phyloP scores from a whole-genome alignment of 2,888 invertebrate species.

The Abrostola triplasia region DNA sequence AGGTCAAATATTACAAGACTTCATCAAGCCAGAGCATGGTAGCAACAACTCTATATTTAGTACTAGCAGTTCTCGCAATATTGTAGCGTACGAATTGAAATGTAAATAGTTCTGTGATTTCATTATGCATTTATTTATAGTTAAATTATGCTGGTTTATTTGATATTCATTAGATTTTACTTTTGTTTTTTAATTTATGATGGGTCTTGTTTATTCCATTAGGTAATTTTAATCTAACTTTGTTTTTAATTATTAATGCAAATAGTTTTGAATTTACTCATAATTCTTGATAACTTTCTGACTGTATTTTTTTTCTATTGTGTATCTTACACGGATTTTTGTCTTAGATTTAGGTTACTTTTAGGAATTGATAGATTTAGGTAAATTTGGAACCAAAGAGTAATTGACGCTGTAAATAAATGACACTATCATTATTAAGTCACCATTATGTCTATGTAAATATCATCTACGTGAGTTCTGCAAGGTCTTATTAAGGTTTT shows the following conservation, averaged over 20 bases:
- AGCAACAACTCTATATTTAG: conserved; percentile 55
- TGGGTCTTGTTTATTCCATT: background rate
- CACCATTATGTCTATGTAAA: conserved; percentile 36
- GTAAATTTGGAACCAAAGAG: conserved; percentile 56
- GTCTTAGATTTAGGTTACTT: conserved; percentile 40
- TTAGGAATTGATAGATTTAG: conserved; percentile 52
- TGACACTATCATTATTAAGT: conserved; percentile 31
- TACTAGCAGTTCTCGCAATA: conserved; percentile 55
- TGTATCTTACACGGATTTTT: conserved; percentile 36
- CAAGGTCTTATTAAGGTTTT: conserved; percentile 9
- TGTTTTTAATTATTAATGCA: background rate
- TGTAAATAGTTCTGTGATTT: conserved; percentile 59
- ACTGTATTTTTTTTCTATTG: too few relatives aligned
- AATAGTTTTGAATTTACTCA: too few relatives aligned
- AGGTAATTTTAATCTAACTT: background rate
- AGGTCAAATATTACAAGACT: conserved; percentile 82
- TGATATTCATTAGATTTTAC: conserved; percentile 11
- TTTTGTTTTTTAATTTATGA: background rate
- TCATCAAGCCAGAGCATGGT: conserved; percentile 64
- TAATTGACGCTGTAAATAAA: conserved; percentile 52
- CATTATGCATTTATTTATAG: conserved; percentile 37
- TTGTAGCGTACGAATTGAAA: conserved; percentile 66
- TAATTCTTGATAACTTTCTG: too few relatives aligned
- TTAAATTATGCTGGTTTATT: conserved; percentile 8
- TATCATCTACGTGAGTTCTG: conserved; percentile 31